Conservation (phyloP, 1,140 invertebrate genomes). For the Aphelinus atriplicis region DNA sequence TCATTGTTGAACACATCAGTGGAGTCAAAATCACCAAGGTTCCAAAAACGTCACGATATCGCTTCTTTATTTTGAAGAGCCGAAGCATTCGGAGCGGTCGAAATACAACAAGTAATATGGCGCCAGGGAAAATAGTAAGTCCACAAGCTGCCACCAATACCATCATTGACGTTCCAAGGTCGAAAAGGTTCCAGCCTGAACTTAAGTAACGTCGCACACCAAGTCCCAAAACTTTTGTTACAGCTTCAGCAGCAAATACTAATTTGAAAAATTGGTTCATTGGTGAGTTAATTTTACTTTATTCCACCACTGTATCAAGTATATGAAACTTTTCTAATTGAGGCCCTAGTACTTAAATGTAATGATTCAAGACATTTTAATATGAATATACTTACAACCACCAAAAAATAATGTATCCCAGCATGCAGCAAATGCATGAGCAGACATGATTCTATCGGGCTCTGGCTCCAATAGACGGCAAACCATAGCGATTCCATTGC, state of each 20-base stretch:
- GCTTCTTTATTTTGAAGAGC: conserved; percentile 84
- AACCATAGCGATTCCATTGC: conserved; percentile 77
- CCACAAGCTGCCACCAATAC: conserved; percentile 75
- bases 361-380: conserved; percentile 7
- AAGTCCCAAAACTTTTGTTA: conserved; percentile 78
- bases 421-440: conserved; percentile 72
- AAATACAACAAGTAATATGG: conserved; percentile 80
- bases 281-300: neutral
- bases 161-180: conserved; percentile 78
- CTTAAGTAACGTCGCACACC: conserved; percentile 79
- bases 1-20: conserved; percentile 79
- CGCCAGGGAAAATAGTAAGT: conserved; percentile 73
- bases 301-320: no score
- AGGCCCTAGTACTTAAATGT: neutral
- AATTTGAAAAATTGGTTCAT: conserved; percentile 49
- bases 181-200: conserved; percentile 90
- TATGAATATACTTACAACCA: conserved; percentile 68
- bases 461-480: conserved; percentile 66
- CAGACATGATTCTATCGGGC: conserved; percentile 68
- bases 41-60: conserved; percentile 89
- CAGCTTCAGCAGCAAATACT: conserved; percentile 83
- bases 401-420: conserved; percentile 82
- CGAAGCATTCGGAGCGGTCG: conserved; percentile 75
- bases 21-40: conserved; percentile 85
- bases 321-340: no score